Evolutionary conservation across 23 tunicate genomes (phyloP).

Genomic region (Ascidia mentula): DNA sequence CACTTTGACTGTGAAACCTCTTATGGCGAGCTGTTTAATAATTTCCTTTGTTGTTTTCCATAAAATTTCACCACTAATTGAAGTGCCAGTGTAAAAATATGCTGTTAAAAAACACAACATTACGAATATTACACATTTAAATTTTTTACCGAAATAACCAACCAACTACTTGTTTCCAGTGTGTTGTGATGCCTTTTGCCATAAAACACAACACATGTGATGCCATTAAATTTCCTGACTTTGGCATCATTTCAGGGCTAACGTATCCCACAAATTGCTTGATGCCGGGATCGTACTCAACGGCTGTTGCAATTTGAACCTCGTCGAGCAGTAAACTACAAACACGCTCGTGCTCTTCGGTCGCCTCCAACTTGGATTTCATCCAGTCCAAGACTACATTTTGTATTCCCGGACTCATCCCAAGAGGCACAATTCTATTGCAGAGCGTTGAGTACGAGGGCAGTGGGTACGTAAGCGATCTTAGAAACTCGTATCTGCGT

Average conservation of each 20-base stretch:
- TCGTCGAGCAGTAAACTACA: neutral
- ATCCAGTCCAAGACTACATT: neutral
- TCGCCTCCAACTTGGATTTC: neutral
- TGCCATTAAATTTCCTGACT: neutral
- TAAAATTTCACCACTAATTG: too few relatives aligned
- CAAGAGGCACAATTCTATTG: neutral
- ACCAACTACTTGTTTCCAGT: conserved; percentile 16
- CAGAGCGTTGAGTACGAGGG: conserved; percentile 14
- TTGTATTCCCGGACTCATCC: conserved; percentile 5
- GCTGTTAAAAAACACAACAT: too few relatives aligned
- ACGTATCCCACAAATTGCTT: neutral
- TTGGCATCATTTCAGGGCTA: neutral
- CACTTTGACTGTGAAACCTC: too few relatives aligned
- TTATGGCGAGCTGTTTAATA: too few relatives aligned
- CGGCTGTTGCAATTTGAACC: neutral
- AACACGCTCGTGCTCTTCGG: neutral
- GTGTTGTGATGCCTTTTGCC: conserved; percentile 1
- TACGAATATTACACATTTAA: too few relatives aligned
- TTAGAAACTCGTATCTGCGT: neutral
- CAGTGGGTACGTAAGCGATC: neutral
- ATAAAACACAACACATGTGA: conserved; percentile 13
- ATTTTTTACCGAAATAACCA: too few relatives aligned
- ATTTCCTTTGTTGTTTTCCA: too few relatives aligned
- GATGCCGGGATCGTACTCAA: conserved; percentile 1
- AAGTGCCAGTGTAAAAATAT: too few relatives aligned